Evolutionary conservation across 2,797 vertebrate genomes (phyloP), one percentile per base, ranked within the genome.

Genomic region (Coregonus ussuriensis): DNA sequence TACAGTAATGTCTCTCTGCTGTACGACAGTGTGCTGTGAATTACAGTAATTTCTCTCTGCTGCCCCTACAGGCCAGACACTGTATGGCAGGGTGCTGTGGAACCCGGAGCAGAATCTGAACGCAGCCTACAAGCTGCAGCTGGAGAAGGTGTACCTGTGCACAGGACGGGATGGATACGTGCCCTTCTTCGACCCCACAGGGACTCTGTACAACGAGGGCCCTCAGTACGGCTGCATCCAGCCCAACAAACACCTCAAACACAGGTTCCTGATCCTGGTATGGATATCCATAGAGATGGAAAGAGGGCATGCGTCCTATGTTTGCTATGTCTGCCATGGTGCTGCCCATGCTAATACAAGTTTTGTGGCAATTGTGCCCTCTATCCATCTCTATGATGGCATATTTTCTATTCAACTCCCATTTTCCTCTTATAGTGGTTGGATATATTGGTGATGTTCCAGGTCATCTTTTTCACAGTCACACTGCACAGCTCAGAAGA

Each of bases 81-180:
- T 99, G 47, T 99, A 97, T 0, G 98, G 97, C 79, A 92, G 96
- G 0, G 98, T 99, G 75, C 92, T 99, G 82, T 99, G 98, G 98
- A 96, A 96, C 88, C 97, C 97, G 0, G 97, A 99, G 21, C 98
- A 99, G 83, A 99, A 98, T 88, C 95, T 99, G 74, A 96, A 99
- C 0, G 94, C 95, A 0, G 98, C 97, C 7, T 99, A 99, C 91
- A 96, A 93, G 69, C 95, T 99, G 41, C 97, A 97, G 92, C 86
- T 99, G 93, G 98, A 99, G 88, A 99, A 99, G 85, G 97, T 99
- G 4, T 99, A 99, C 71, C 96, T 99, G 13, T 99, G 98, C 81
- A 99, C 98, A 0, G 98, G 98, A 74, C 94, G 93, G 81, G 97
- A 99, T 0, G 98, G 98, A 71, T 95, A 99, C 0, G 97, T 99